Evolutionary conservation across 2,888 invertebrate species (phyloP).

Genomic region (Noctua pronuba): DNA sequence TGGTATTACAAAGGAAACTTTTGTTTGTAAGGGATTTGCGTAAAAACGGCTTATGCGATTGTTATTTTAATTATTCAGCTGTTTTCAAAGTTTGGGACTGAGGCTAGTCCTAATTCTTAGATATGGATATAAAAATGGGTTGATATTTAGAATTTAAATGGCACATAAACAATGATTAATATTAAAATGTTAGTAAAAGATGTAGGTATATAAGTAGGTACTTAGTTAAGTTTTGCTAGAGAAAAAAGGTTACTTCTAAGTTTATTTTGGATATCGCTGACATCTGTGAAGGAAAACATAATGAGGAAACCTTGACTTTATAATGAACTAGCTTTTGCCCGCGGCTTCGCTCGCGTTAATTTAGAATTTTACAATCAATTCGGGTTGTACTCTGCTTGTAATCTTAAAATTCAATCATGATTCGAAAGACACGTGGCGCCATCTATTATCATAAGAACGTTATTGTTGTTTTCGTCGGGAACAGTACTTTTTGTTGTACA

Average conservation of each 20-base stretch:
- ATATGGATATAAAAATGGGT: conserved; percentile 12
- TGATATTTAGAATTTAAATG: conserved; percentile 12
- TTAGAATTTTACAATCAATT: too few relatives aligned
- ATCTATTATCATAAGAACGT: too few relatives aligned
- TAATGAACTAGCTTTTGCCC: too few relatives aligned
- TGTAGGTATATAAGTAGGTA: too few relatives aligned
- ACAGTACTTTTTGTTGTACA: too few relatives aligned
- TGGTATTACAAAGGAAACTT: conserved; percentile 44
- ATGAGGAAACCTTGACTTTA: neutral
- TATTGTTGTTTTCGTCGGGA: too few relatives aligned
- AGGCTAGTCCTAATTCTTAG: neutral
- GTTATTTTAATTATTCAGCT: conserved; percentile 47
- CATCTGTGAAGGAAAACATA: neutral
- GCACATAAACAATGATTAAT: neutral
- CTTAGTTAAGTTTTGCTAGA: neutral
- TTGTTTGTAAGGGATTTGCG: conserved; percentile 45
- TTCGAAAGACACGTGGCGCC: too few relatives aligned
- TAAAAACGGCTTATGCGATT: conserved; percentile 30
- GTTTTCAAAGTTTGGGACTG: conserved; percentile 20
- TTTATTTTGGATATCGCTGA: neutral
- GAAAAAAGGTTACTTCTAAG: neutral
- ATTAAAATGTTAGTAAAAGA: neutral
- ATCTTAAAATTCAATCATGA: too few relatives aligned
- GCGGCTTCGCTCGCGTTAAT: too few relatives aligned
- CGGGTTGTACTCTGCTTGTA: too few relatives aligned